Evolutionary conservation across 2,888 invertebrate species (phyloP), one percentile per base, ranked within the genome.

Genomic region (Ecdyonurus torrentis): DNA sequence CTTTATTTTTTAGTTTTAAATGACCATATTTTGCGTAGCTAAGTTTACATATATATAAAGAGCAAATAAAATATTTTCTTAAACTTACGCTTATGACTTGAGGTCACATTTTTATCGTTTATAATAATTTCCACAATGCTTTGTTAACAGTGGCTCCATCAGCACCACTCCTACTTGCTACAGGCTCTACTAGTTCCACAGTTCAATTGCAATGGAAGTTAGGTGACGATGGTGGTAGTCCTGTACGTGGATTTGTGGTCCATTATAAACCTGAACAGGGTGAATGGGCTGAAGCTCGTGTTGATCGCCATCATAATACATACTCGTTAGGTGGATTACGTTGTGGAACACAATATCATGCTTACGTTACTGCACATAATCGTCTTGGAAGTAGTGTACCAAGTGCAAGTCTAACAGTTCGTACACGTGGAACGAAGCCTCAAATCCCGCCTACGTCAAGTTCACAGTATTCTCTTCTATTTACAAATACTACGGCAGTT

Each of bases 121-220:
- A n/a, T n/a, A n/a, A n/a, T n/a, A n/a, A n/a, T n/a, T n/a, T n/a
- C n/a, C n/a, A n/a, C n/a, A n/a, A n/a, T n/a, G n/a, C n/a, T 23
- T 19, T 2, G 20, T 25, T 63, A 63, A 5, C 65, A 72, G 72
- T 72, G 20, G 71, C 72, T 18, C 72, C 72, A 15, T 66, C 69
- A n/a, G 64, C 71, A 2, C 72, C 72, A 1, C 66, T 71, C 23
- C 67, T 72, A 25, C 69, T 69, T 61, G 68, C 69, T 25, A 70
- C 71, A 7, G 68, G 69, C 24, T 66, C 68, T 24, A 68, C 70
- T 19, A 67, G 68, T 60, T 66, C 67, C 64, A 67, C 68, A 10
- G 68, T 72, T 1, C 69, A 69, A 53, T 67, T 73, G 15, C 70
- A 71, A 63, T 73, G 72, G 73, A 72, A 71, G 66, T 68, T 69